These are phyloP conservation scores for Galemys pyrenaicus DNA, from an alignment of 2,113 vertebrate species.

Conservation along the genomic window DNA sequence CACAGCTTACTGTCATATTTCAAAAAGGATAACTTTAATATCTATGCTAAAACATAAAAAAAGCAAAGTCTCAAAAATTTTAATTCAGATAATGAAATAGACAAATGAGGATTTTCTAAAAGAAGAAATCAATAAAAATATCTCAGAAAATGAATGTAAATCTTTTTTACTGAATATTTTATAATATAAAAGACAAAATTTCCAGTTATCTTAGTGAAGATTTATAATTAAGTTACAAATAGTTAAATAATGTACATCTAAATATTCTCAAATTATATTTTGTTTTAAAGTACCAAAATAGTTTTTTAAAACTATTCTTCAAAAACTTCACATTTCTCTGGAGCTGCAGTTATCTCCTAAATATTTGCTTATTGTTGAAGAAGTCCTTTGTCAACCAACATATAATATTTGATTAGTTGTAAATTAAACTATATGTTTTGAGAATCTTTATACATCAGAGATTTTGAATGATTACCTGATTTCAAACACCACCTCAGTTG, in stretches of 20 bases:
- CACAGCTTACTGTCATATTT: constrained; percentile 64
- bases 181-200: constrained; percentile 36
- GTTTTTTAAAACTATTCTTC: not conserved
- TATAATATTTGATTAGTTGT: not conserved
- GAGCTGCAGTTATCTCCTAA: not conserved
- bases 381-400: no score
- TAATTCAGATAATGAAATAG: constrained; percentile 54
- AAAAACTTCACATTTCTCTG: not conserved
- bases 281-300: not conserved
- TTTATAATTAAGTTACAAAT: not conserved
- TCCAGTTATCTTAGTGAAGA: not conserved
- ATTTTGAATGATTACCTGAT: not conserved
- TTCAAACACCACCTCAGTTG: no score
- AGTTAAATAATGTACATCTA: constrained; percentile 20
- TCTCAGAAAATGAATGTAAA: no score
- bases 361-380: no score
- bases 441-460: not conserved
- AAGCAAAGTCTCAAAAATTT: constrained; percentile 60
- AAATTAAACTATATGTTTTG: not conserved
- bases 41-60: constrained; percentile 46
- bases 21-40: constrained; percentile 62
- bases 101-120: constrained; percentile 34
- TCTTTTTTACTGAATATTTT: not conserved
- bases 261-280: not conserved
- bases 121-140: constrained; percentile 12